Evolutionary conservation across 2,797 vertebrate genomes (phyloP), one percentile per base, ranked within the genome.

Genomic region (Xiphorhynchus erythropygius): DNA sequence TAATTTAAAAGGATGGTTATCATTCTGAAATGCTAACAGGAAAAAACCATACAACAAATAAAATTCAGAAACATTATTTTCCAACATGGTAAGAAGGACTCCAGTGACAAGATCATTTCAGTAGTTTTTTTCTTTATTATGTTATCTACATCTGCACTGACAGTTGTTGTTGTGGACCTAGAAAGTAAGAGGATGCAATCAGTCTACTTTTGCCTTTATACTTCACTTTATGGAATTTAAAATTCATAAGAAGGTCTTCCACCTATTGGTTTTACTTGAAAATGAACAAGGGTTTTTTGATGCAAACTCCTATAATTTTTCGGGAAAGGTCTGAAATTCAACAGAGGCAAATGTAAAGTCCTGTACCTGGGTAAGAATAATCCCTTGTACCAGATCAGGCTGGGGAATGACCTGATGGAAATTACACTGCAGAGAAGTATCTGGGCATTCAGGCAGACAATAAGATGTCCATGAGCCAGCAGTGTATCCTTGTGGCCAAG

Each of bases 361-460:
- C 24, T 60, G 30, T 30, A 53, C 4, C 14, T 60, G 7, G 18
- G 47, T 25, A 69, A 49, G 28, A 64, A 23, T 39, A 46, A 25
- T 10, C 18, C 17, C 19, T n/a, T 17, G 10, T 11, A 57, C 6
- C 27, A 69, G 41, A 13, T 50, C 7, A 82, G 15, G 4, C 22
- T 2, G 3, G 27, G 16, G 17, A 9, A 19, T 69, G 19, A 44
- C 22, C 37, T 46, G 1, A 8, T 47, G 30, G 7, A 50, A 44
- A 25, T 24, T 50, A 14, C 24, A 44, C 21, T 46, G 7, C 0
- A 0, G 11, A 49, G 56, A 44, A 49, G 24, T 10, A 32, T 10
- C 30, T 70, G 44, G 10, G 7, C 0, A 0, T 49, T 2, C n/a
- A 57, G n/a, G 19, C 23, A 18, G n/a, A 23, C 21, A 44, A 2